Percentiles rank a stretch among this genome's conserved stretches.
Conservation (phyloP, 2,113 vertebrate genomes). For the Dipodomys stephensi region DNA sequence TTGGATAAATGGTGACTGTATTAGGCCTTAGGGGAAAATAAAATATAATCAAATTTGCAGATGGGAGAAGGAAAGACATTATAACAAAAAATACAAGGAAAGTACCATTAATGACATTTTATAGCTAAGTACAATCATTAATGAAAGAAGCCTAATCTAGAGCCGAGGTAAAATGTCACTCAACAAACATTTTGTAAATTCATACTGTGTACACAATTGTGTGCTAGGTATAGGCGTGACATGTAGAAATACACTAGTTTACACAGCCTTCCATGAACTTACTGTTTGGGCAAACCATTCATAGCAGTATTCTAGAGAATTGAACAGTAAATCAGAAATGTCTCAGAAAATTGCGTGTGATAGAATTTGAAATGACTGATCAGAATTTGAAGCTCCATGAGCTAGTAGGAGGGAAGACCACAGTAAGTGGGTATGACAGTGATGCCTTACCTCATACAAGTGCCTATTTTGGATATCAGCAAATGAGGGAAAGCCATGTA, state of each 20-base stretch:
- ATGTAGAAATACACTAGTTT: background rate
- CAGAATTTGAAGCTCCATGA: background rate
- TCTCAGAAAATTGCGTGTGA: background rate
- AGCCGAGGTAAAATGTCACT: background rate
- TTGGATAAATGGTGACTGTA: background rate
- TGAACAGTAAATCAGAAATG: background rate
- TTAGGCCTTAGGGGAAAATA: background rate
- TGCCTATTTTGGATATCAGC: background rate
- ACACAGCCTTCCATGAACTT: background rate
- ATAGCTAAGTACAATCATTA: background rate
- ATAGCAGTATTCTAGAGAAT: background rate
- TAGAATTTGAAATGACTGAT: background rate
- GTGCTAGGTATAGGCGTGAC: accelerated
- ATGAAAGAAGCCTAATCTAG: background rate
- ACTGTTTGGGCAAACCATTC: background rate
- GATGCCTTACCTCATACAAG: background rate
- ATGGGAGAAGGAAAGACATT: background rate
- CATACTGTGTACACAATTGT: background rate
- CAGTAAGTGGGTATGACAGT: too few relatives aligned
- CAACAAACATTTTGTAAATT: background rate
- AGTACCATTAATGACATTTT: background rate
- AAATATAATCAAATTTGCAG: background rate
- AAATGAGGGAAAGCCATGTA: background rate
- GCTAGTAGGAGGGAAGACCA: background rate
- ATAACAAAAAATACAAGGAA: background rate